Conservation (phyloP, 1,140 invertebrate genomes). For the Lysiphlebus fabarum region DNA sequence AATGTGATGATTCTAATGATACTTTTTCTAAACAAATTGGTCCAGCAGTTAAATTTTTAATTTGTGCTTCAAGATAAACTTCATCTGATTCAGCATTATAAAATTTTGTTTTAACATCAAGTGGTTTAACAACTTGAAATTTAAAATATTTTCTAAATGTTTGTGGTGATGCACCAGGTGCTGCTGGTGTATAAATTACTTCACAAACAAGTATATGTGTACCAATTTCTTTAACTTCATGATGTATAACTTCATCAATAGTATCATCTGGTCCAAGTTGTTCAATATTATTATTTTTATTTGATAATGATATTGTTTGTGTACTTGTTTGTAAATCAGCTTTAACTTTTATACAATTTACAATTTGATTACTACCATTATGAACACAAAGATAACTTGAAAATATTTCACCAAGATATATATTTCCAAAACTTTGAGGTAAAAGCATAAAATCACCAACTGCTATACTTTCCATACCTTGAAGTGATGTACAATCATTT, state of each 20-base stretch:
- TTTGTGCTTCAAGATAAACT: conserved; percentile 94
- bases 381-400: conserved; percentile 96
- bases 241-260: conserved; percentile 91
- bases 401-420: conserved; percentile 93
- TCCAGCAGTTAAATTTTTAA: conserved; percentile 88
- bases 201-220: conserved; percentile 96
- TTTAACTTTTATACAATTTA: conserved; percentile 81
- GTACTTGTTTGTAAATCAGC: conserved; percentile 90
- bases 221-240: conserved; percentile 97
- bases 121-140: conserved; percentile 95
- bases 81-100: conserved; percentile 96
- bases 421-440: conserved; percentile 92
- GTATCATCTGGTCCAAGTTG: conserved; percentile 79
- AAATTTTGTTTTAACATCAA: conserved; percentile 98
- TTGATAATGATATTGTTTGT: conserved; percentile 75
- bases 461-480: conserved; percentile 77
- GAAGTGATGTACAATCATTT: conserved; percentile 72
- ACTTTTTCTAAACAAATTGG: conserved; percentile 92
- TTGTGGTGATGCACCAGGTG: conserved; percentile 65
- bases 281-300: conserved; percentile 62
- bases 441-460: conserved; percentile 85
- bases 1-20: conserved; percentile 82
- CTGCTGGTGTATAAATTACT: conserved; percentile 75
- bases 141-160: conserved; percentile 96
- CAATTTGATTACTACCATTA: conserved; percentile 83